Base-by-base conservation (phyloP, 2,113 vertebrate species). In the Eleginops maclovinus region DNA sequence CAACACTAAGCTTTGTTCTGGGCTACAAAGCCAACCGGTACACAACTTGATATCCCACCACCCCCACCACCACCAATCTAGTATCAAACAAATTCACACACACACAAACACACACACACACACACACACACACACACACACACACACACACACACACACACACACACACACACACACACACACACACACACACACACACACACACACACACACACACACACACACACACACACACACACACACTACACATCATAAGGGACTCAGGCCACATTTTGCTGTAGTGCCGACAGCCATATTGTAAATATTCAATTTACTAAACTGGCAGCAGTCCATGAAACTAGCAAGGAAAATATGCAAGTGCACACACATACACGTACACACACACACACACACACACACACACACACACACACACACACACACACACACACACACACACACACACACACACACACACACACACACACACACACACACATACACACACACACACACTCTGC, bases 231-330 rank as follows among this genome's bases (percentile, higher is more conserved):
- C 72, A 28, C 40, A 44, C 21, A 19, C 31, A 24, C 12, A 40
- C 12, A 53, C 60, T 31, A 31, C 14, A 40, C 19, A 8, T 31
- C 47, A 24, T 11, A 41, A 2, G 44, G 21, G 15, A 54, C 36
- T 55, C n/a, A 59, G 53, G 68, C 73, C 72, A 85, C 61, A 28
- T 64, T 47, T 12, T 72, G 41, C 72, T 46, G 26, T 53, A 19
- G 55, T 65, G 72, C 75, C 75, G 77, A 60, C 50, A 71, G 75
- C 53, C 66, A 78, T 81, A 66, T 36, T 68, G 56, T 50, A 68
- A 41, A 75, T 54, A 78, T 75, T 79, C 63, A 83, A 72, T 79
- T 71, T 73, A 54, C 17, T 61, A 63, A 64, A 59, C 67, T 87
- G 86, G 78, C 72, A 74, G 51, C 2, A 12, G 28, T 66, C 47